Evolutionary conservation across 2,888 invertebrate species (phyloP).

Genomic region (Coelogynopora nodosa): DNA sequence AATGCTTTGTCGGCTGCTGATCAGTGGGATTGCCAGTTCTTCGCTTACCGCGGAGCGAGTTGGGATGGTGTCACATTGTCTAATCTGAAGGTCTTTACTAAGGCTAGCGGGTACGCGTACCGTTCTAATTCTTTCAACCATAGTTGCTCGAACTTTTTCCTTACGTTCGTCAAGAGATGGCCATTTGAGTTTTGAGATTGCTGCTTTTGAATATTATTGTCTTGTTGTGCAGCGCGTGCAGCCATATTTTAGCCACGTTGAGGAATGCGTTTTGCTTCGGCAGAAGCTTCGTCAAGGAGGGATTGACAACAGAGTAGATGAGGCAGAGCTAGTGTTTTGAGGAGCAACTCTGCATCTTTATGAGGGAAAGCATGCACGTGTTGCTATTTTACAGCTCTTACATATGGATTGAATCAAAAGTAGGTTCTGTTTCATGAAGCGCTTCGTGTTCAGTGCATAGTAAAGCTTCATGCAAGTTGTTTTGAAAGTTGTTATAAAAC

Average conservation of each 20-base stretch:
- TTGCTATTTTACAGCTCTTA: no score
- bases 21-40: conserved; percentile 1
- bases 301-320: background rate
- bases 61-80: background rate
- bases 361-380: no score
- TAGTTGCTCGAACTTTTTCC: background rate
- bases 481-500: no score
- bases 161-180: background rate
- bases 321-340: background rate
- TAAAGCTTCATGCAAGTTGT: no score
- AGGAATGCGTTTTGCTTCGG: background rate
- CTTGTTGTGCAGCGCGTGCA: no score
- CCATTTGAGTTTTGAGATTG: background rate
- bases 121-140: background rate
- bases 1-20: background rate
- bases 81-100: background rate
- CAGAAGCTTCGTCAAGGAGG: background rate
- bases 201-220: background rate
- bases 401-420: no score
- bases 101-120: background rate
- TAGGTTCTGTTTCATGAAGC: no score
- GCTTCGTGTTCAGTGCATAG: no score
- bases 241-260: background rate
- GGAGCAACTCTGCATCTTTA: conserved; percentile 16
- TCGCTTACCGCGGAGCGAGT: background rate